Evolutionary conservation across 2,113 vertebrate genomes (phyloP).

Genomic region (Indicator maculatus): DNA sequence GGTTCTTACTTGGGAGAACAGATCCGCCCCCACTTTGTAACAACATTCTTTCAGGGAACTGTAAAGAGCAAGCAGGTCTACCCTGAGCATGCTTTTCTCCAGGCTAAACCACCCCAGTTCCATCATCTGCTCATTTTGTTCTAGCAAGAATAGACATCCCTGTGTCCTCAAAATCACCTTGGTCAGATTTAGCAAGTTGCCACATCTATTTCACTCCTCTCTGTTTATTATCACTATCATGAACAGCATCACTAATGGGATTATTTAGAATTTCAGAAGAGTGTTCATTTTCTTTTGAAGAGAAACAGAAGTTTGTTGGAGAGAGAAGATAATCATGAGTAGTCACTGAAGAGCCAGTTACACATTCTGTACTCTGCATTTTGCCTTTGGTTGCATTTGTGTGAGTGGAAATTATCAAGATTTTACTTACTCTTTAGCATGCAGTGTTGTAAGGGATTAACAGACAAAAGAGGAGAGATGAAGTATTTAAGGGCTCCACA

Average conservation of each 20-base stretch:
- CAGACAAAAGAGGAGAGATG: neutral
- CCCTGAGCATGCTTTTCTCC: too few relatives aligned
- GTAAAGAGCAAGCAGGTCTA: too few relatives aligned
- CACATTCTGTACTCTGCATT: neutral
- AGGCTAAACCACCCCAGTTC: too few relatives aligned
- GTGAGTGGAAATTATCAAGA: neutral
- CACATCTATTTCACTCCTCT: neutral
- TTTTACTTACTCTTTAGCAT: neutral
- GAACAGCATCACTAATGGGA: neutral
- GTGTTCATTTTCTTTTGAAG: neutral
- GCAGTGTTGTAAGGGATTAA: neutral
- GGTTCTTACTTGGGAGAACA: too few relatives aligned
- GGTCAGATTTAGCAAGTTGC: neutral
- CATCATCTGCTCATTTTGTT: too few relatives aligned
- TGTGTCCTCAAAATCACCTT: too few relatives aligned
- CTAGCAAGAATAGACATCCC: too few relatives aligned
- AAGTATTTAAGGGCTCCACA: neutral
- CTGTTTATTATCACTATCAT: neutral
- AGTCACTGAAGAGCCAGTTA: neutral
- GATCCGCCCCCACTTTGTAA: too few relatives aligned
- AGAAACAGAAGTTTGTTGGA: neutral
- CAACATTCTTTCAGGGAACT: too few relatives aligned
- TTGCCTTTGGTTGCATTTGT: neutral
- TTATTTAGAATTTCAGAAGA: neutral
- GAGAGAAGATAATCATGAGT: neutral